These are phyloP conservation scores for Drosophila multiciliata DNA, from an alignment of 2,888 invertebrate genomes.

Conservation along the genomic window DNA sequence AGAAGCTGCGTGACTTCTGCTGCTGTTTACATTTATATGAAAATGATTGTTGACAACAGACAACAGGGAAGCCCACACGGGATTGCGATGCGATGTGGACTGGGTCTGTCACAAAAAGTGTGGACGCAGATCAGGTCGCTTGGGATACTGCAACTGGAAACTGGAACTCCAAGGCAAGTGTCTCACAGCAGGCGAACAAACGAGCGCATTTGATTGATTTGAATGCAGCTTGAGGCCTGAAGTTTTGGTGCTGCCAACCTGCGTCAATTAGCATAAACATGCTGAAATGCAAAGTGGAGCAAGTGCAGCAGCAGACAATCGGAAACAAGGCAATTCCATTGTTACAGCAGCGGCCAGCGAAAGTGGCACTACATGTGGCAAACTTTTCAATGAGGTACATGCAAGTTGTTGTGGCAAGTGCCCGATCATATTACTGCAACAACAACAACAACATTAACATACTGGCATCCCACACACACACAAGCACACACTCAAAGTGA, in stretches of 20 bases:
- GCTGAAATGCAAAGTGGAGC: slow-evolving; percentile 76
- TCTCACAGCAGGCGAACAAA: slow-evolving; percentile 69
- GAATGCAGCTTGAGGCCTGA: slow-evolving; percentile 44
- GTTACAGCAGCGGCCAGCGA: slow-evolving; percentile 56
- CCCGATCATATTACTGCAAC: slow-evolving; percentile 42
- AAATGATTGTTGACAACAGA: slow-evolving; percentile 58
- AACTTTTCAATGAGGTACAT: slow-evolving; percentile 22
- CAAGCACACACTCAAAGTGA: slow-evolving; percentile 36
- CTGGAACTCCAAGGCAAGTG: slow-evolving; percentile 17
- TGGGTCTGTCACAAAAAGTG: slow-evolving; percentile 41
- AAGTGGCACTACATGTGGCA: slow-evolving; percentile 64
- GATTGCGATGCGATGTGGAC: slow-evolving; percentile 24
- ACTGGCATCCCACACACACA: slow-evolving; percentile 28
- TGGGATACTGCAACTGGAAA: slow-evolving; percentile 40
- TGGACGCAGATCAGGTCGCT: slow-evolving; percentile 38
- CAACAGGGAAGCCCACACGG: slow-evolving; percentile 6
- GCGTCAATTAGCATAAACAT: slow-evolving; percentile 73
- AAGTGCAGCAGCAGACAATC: slow-evolving; percentile 50
- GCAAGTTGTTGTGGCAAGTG: slow-evolving; percentile 31
- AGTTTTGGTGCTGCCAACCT: slow-evolving; percentile 69
- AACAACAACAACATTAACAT: slow-evolving; percentile 31
- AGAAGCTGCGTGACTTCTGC: slow-evolving; percentile 36
- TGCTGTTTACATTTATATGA: slow-evolving; percentile 71
- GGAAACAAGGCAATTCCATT: slow-evolving; percentile 62
- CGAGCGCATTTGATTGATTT: slow-evolving; percentile 75